phyloP scores from a whole-genome alignment of 1,140 invertebrate genomes.

The Acyrthosiphon pisum region DNA sequence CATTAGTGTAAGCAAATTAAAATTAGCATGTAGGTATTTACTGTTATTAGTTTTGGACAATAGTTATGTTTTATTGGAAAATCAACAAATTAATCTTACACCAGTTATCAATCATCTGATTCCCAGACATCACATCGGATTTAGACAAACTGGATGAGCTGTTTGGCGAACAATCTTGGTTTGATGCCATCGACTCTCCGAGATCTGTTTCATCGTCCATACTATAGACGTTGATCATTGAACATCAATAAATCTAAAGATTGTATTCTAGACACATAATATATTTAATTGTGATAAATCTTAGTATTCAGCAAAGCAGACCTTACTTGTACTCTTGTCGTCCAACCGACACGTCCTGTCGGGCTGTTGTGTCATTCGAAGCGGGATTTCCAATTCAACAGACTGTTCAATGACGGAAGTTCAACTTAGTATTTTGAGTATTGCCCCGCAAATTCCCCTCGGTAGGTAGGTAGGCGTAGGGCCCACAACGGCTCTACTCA shows the following conservation, averaged over 20 bases:
- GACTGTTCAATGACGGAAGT: neutral
- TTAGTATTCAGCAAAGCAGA: neutral
- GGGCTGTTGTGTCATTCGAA: neutral
- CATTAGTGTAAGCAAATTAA: neutral
- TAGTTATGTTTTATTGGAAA: neutral
- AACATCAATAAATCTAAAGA: slow-evolving; percentile 26
- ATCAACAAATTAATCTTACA: slow-evolving; percentile 11
- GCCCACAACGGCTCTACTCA: neutral
- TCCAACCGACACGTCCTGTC: neutral
- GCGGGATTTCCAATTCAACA: neutral
- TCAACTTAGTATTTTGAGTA: neutral
- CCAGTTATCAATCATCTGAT: slow-evolving; percentile 50
- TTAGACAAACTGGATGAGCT: slow-evolving; percentile 24
- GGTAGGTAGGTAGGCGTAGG: neutral
- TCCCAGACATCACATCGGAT: slow-evolving; percentile 31
- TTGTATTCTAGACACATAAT: neutral
- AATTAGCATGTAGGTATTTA: neutral
- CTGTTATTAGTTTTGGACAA: neutral
- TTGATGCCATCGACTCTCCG: neutral
- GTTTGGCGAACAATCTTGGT: neutral
- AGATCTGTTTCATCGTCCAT: slow-evolving; percentile 42
- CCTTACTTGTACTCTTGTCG: neutral
- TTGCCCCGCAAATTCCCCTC: neutral
- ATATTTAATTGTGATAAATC: neutral
- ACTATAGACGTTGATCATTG: slow-evolving; percentile 12